Evolutionary conservation across 1,140 invertebrate genomes (phyloP), one percentile per base, ranked within the genome.

Genomic region (Lasaia peninsularis): DNA sequence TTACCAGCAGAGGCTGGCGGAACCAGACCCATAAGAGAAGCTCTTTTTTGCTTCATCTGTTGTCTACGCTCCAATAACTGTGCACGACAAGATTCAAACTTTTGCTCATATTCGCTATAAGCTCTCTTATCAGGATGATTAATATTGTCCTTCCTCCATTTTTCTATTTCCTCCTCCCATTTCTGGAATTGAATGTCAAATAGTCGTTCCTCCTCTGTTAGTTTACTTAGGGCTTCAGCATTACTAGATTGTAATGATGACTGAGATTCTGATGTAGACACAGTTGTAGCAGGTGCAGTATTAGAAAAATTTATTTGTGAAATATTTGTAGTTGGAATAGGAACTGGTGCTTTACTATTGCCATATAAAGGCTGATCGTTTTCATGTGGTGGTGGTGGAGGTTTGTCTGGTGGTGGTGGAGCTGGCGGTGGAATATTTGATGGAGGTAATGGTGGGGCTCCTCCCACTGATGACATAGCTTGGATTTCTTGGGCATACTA

Each of bases 111-210:
- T 62, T 95, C 93, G 60, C 91, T 91, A 73, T 96, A 96, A 63
- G 95, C 94, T 84, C 93, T 92, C 85, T 94, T 95, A 74, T 96
- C 95, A 11, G 95, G 95, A 91, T 97, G 95, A 81, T 95, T 95
- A 16, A 92, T 92, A 89, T 96, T 96, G 72, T 95, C 94, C 59
- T 92, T 91, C 78, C 95, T 95, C 95, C 95, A 97, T 66, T 94
- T 93, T 65, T 95, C 93, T 75, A 96, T 96, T 71, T 96, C 93
- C 62, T 94, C 91, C 82, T 97, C 95, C 95, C 95, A 97, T 69
- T 95, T 93, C 74, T 93, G 92, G 74, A 97, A 96, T 71, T 96
- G 92, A 55, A 92, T 92, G 73, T 96, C 95, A 86, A 97, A 96
- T 44, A 92, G 92, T 78, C 92, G 93, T 75, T 96, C 94, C 65